phyloP scores from a whole-genome alignment of 2,888 invertebrate genomes.

The Dynastes grantii region DNA sequence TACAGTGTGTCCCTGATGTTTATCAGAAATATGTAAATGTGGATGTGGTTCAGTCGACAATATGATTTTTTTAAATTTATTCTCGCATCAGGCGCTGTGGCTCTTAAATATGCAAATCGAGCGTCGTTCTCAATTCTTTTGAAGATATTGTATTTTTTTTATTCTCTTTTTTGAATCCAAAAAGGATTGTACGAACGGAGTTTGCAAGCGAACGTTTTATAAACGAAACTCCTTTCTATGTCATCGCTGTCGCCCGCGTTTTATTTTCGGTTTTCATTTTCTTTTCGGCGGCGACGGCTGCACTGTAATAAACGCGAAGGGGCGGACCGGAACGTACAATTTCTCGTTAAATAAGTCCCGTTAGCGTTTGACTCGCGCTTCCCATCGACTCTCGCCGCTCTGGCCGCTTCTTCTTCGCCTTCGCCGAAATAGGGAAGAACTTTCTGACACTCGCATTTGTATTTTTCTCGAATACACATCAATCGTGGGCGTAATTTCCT shows the following conservation, averaged over 20 bases:
- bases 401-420: not conserved
- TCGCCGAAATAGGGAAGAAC: not conserved
- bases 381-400: not conserved
- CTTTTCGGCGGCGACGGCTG: constrained; percentile 16
- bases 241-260: constrained; percentile 3
- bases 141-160: not conserved
- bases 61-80: no score
- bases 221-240: not conserved
- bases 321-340: constrained; percentile 35
- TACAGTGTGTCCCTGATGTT: no score
- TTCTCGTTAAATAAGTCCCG: constrained; percentile 37
- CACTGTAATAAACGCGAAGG: constrained; percentile 29
- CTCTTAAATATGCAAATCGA: no score
- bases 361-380: constrained; percentile 35
- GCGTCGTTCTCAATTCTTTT: no score
- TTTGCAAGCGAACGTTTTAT: not conserved
- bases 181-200: not conserved
- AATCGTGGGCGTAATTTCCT: constrained; percentile 5
- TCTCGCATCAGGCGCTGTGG: no score
- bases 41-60: no score
- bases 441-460: constrained; percentile 31
- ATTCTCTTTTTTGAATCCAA: not conserved
- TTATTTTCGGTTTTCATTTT: constrained; percentile 28
- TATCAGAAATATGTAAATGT: no score
- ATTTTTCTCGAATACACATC: constrained; percentile 15